Percentiles rank a stretch among this genome's conserved stretches.
phyloP scores from a whole-genome alignment of 1,140 invertebrate species.

The Ips nitidus region DNA sequence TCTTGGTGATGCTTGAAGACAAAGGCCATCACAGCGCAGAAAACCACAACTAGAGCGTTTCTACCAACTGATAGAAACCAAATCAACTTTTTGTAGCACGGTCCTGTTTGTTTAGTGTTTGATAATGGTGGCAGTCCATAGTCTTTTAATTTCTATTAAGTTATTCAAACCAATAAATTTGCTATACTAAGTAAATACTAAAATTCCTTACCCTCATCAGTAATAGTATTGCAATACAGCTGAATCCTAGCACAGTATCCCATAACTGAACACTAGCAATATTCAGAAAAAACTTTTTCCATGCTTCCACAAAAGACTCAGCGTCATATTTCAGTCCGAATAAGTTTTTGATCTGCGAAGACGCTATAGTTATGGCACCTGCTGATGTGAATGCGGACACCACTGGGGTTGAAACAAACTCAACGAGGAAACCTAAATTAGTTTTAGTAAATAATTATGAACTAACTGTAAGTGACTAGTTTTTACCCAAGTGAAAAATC shows the following conservation, averaged over 20 bases:
- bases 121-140: conserved; percentile 38
- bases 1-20: conserved; percentile 47
- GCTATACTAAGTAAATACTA: no score
- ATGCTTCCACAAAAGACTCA: conserved; percentile 64
- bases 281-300: conserved; percentile 58
- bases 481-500: conserved; percentile 67
- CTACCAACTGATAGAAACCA: conserved; percentile 71
- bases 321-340: conserved; percentile 66
- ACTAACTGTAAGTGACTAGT: neutral
- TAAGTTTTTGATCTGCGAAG: conserved; percentile 76
- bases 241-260: conserved; percentile 65
- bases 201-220: conserved; percentile 59
- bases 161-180: neutral
- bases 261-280: conserved; percentile 57
- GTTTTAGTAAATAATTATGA: conserved; percentile 1
- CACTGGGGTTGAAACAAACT: conserved; percentile 83
- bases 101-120: conserved; percentile 17
- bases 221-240: conserved; percentile 63
- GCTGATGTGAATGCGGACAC: conserved; percentile 86
- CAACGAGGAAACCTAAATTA: conserved; percentile 74
- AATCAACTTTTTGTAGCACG: conserved; percentile 55
- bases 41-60: conserved; percentile 77
- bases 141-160: conserved; percentile 49
- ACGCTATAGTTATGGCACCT: conserved; percentile 80
- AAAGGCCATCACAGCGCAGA: conserved; percentile 63